Conservation (phyloP, 2,797 vertebrate genomes). For the Lutjanus campechanus region DNA sequence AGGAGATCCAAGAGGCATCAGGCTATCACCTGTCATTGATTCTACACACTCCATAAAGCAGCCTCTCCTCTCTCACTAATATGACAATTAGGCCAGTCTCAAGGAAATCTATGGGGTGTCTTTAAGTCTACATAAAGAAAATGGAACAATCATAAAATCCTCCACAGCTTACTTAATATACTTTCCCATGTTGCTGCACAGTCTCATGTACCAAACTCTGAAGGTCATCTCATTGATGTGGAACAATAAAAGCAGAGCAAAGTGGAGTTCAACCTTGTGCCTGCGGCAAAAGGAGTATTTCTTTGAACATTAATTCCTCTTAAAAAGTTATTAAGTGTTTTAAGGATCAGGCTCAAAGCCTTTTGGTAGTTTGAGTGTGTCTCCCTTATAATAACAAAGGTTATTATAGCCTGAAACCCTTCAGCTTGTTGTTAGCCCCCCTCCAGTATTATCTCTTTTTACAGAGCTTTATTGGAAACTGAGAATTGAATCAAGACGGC, state of each 20-base stretch:
- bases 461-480: slow-evolving; percentile 32
- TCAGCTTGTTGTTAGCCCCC: slow-evolving; percentile 46
- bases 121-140: slow-evolving; percentile 70
- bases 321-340: slow-evolving; percentile 48
- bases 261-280: slow-evolving; percentile 17
- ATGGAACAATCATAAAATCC: slow-evolving; percentile 63
- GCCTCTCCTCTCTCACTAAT: slow-evolving; percentile 54
- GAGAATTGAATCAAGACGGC: slow-evolving; percentile 23
- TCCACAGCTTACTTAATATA: slow-evolving; percentile 49
- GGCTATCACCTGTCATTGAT: slow-evolving; percentile 72
- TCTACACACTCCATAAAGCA: slow-evolving; percentile 72
- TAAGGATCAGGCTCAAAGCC: slow-evolving; percentile 30
- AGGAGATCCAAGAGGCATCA: slow-evolving; percentile 51
- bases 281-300: slow-evolving; percentile 28
- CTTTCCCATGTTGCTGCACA: slow-evolving; percentile 31
- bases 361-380: slow-evolving; percentile 30
- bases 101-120: slow-evolving; percentile 63
- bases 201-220: slow-evolving; percentile 40
- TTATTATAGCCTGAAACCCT: slow-evolving; percentile 43
- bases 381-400: slow-evolving; percentile 40
- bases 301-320: slow-evolving; percentile 51
- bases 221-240: slow-evolving; percentile 58
- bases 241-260: slow-evolving; percentile 41
- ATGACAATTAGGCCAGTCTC: slow-evolving; percentile 64
- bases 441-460: slow-evolving; percentile 29